Evolutionary conservation across 2,888 invertebrate species (phyloP), one percentile per base, ranked within the genome.

Genomic region (Epinotia brunnichana): DNA sequence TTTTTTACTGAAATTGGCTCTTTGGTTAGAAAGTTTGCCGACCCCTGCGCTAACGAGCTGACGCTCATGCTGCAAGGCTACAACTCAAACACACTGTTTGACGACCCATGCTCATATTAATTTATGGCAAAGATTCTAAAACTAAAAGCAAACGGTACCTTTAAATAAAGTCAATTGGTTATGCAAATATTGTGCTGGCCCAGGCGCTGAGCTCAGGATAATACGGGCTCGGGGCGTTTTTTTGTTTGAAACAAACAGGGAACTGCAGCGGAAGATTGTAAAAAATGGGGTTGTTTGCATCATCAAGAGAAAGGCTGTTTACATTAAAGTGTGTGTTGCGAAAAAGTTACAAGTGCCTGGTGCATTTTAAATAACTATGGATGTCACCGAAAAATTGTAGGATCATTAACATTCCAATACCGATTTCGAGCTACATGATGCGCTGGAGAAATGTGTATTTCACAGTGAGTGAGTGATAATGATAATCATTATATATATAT

Each of bases 91-190:
- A 51, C 57, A 51, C 72, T 77, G 77, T 83, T 83, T 83, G 82
- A 79, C 78, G 79, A 82, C 83, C 78, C 77, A 62, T 77, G 76
- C 77, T 80, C 74, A 78, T 79, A 81, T 84, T 86, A 85, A 87
- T 88, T 87, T 87, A 86, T 84, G 85, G 82, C 84, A 76, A 82
- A 77, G 77, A 78, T 82, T 79, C 86, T 87, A 87, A 89, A 80
- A 76, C 75, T 77, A 76, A 80, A 78, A 81, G 81, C 85, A 88
- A 86, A 86, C 87, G 77, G 77, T 72, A 79, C 75, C 77, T 73
- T 78, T 78, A 79, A 82, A 79, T 76, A 75, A 76, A 76, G 81
- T 80, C 78, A 81, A 83, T 84, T 80, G 82, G 74, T 82, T 82
- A 83, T 81, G 86, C 84, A 85, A 85, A 87, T 79, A 84, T 72